Evolutionary conservation across 1,140 invertebrate species (phyloP).

Genomic region (Planococcus citri): DNA sequence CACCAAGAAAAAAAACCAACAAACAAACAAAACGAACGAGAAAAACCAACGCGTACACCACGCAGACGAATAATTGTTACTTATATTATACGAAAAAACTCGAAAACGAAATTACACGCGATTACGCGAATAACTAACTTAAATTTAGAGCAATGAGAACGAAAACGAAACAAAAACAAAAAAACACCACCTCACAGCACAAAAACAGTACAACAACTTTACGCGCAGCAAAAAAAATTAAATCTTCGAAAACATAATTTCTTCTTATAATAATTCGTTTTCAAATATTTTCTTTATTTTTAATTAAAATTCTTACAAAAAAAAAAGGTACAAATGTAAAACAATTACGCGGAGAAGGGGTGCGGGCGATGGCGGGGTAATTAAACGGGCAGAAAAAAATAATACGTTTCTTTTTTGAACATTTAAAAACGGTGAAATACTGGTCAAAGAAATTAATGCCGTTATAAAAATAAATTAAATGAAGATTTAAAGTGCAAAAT

Average conservation of each 20-base stretch:
- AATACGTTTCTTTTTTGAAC: constrained; percentile 14
- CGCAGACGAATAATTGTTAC: too few species aligned
- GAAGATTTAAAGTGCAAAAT: constrained; percentile 20
- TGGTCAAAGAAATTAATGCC: constrained; percentile 20
- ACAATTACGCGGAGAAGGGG: constrained; percentile 5
- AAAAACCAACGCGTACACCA: too few species aligned
- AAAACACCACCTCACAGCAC: too few species aligned
- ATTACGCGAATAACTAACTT: too few species aligned
- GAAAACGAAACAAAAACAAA: too few species aligned
- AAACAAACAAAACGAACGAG: too few species aligned
- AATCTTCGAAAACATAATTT: constrained; percentile 11
- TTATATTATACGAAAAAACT: too few species aligned
- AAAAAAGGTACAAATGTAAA: constrained; percentile 20
- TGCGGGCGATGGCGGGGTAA: not conserved
- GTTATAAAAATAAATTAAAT: constrained; percentile 21
- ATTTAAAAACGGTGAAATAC: constrained; percentile 19
- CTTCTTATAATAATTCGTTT: constrained; percentile 14
- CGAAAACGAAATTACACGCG: too few species aligned
- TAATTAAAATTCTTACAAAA: constrained; percentile 20
- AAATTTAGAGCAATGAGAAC: too few species aligned
- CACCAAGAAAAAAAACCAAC: too few species aligned
- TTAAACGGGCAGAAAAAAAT: constrained; percentile 14
- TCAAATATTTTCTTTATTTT: constrained; percentile 20
- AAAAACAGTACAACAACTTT: too few species aligned
- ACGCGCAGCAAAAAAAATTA: not conserved